These are phyloP conservation scores for Cetonia aurata DNA, from an alignment of 2,888 invertebrate species.

Conservation along the genomic window DNA sequence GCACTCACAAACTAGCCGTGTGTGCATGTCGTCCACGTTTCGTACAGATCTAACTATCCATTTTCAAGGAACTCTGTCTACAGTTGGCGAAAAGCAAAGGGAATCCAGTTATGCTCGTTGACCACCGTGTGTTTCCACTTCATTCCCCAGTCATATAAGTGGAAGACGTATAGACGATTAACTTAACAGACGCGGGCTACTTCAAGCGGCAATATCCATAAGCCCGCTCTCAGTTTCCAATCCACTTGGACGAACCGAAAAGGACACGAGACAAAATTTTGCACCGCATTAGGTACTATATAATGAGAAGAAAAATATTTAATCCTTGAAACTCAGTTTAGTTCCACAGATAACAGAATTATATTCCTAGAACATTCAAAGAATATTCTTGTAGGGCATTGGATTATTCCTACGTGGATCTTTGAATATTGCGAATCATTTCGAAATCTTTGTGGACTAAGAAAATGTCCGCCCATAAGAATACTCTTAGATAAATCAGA, in stretches of 20 bases:
- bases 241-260: constrained; percentile 13
- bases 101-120: background rate
- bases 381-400: no score
- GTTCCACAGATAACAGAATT: no score
- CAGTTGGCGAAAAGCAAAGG: background rate
- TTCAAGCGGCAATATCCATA: constrained; percentile 9
- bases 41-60: constrained; percentile 30
- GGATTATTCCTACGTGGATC: no score
- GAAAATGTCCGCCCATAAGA: no score
- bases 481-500: no score
- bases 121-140: constrained; percentile 20
- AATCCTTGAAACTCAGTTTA: no score
- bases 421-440: no score
- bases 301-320: no score
- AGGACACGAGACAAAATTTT: constrained; percentile 11
- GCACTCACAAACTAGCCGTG: constrained; percentile 33
- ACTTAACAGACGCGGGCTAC: background rate
- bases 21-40: constrained; percentile 23
- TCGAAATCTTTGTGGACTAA: no score
- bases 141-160: constrained; percentile 18
- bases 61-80: background rate
- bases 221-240: background rate
- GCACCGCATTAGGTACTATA: background rate
- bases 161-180: constrained; percentile 22
- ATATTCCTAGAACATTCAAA: no score